Evolutionary conservation across 2,888 invertebrate genomes (phyloP), one percentile per base, ranked within the genome.

Genomic region (Litoditis marina): DNA sequence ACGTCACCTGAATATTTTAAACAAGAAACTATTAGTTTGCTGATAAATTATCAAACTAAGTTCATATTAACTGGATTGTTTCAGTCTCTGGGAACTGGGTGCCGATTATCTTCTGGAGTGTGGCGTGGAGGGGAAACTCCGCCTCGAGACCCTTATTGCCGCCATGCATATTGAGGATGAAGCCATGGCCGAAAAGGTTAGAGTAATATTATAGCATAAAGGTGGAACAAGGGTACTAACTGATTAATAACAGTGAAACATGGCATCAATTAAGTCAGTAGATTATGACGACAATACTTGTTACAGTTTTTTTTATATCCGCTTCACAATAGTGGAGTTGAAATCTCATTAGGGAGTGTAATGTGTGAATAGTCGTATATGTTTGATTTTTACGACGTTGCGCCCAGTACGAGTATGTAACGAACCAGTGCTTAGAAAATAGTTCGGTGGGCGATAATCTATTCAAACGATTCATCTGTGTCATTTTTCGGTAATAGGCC

Each of bases 51-150:
- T n/a, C n/a, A 36, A 16, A n/a, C n/a, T n/a, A n/a, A n/a, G n/a
- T n/a, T n/a, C n/a, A n/a, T n/a, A n/a, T n/a, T n/a, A n/a, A 5
- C 4, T 51, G 4, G 19, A 42, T n/a, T 19, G 13, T 47, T 62
- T 55, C 42, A 72, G 72, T 19, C 34, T 73, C 4, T 73, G 73
- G 73, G 73, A 73, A 56, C 60, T 73, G 19, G 73, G 69, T 13
- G 54, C 56, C 44, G 68, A 64, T 16, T 73, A 73, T 47, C 60
- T 73, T 8, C 39, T 70, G 1, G 51, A 62, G 0, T 73, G 69
- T 50, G 73, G 66, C 11, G 54, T 56, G 6, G 59, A 68, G 28
- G 73, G 73, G 52, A 50, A 66, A 27, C 58, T 66, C 7, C 60
- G 65, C n/a, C 25, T 68, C 2, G 69, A 73, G 46, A 57, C 64